A percentile compares a stretch with the other conserved stretches of the same genome.
phyloP scores from a whole-genome alignment of 2,888 invertebrate species.

The Volucella zonaria region DNA sequence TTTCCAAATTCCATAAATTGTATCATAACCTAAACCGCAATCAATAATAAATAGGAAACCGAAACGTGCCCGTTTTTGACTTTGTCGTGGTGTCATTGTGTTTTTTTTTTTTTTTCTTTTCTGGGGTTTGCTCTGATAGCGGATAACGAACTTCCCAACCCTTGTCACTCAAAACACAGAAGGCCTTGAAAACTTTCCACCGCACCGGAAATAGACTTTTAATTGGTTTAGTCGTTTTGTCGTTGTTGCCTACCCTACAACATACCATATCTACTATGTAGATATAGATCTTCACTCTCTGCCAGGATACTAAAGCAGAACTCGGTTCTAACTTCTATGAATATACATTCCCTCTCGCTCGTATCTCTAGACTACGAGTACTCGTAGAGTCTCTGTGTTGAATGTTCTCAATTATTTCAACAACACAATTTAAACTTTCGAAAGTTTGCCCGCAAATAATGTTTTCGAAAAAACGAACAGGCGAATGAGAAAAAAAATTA shows the following conservation, averaged over 20 bases:
- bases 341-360: background rate
- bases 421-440: constrained; percentile 72
- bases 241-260: no score
- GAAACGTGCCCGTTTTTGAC: no score
- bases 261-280: no score
- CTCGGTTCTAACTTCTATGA: no score
- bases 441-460: constrained; percentile 67
- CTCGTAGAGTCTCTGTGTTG: constrained; percentile 40
- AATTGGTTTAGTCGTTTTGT: constrained; percentile 58
- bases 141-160: constrained; percentile 16
- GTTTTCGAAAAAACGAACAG: constrained; percentile 14
- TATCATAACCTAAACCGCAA: no score
- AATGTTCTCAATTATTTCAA: constrained; percentile 72
- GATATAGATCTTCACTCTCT: no score
- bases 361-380: constrained; percentile 19
- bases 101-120: no score
- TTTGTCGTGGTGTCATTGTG: no score
- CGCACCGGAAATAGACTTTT: constrained; percentile 64
- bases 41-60: no score
- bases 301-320: no score
- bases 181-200: constrained; percentile 32
- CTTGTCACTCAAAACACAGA: constrained; percentile 36
- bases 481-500: no score
- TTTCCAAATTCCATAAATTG: no score
- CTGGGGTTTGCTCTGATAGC: background rate